Percentiles rank a stretch among this genome's conserved stretches.
phyloP scores from a whole-genome alignment of 2,888 invertebrate species.

The Syritta pipiens region DNA sequence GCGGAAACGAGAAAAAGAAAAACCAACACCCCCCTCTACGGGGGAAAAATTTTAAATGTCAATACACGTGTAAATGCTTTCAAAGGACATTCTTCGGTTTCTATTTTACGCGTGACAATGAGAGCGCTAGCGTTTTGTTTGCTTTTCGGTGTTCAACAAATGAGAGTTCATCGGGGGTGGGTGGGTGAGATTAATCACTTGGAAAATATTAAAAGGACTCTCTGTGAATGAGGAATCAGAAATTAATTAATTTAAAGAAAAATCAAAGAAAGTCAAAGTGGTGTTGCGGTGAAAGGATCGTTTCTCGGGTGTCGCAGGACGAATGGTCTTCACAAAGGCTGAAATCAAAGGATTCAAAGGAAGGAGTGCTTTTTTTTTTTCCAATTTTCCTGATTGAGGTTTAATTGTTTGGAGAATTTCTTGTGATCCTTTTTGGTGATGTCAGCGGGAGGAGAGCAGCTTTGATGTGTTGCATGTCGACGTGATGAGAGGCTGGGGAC shows the following conservation, averaged over 20 bases:
- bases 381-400: constrained; percentile 62
- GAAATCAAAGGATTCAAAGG: constrained; percentile 41
- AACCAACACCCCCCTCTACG: neutral
- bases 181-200: constrained; percentile 55
- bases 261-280: constrained; percentile 39
- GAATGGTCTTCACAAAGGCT: neutral
- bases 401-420: constrained; percentile 57
- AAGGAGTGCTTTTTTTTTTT: constrained; percentile 43
- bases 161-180: neutral
- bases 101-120: no score
- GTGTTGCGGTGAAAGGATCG: constrained; percentile 33
- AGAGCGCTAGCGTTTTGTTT: constrained; percentile 45
- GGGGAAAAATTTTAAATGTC: constrained; percentile 69
- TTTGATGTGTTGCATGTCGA: neutral
- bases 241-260: constrained; percentile 66
- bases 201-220: constrained; percentile 34
- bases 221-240: constrained; percentile 20
- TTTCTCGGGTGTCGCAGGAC: no score
- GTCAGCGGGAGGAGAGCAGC: neutral
- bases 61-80: constrained; percentile 61
- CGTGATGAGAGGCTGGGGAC: no score
- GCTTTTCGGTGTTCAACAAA: constrained; percentile 38
- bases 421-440: constrained; percentile 10
- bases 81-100: constrained; percentile 58
- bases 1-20: constrained; percentile 31